Conservation (phyloP, 2,797 vertebrate genomes). For the Coilia nasus region DNA sequence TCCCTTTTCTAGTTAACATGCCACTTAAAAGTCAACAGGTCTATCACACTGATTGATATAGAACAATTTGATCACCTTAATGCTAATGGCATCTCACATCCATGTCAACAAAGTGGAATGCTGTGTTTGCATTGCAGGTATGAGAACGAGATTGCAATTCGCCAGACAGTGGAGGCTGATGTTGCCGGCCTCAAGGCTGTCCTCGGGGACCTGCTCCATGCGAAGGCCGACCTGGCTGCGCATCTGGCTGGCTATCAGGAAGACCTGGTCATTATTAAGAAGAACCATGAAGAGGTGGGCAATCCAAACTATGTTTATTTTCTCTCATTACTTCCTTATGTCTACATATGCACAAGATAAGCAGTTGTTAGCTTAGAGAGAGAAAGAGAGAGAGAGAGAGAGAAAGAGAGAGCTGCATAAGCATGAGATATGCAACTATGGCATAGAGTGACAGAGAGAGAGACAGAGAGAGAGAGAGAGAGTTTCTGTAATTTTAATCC, state of each 20-base stretch:
- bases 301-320: background rate
- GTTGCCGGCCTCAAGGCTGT: slow-evolving; percentile 67
- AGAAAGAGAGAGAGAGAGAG: too few species aligned
- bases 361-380: too few species aligned
- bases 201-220: slow-evolving; percentile 60
- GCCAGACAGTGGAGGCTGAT: slow-evolving; percentile 69
- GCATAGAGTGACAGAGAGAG: too few species aligned
- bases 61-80: too few species aligned
- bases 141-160: slow-evolving; percentile 70
- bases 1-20: too few species aligned
- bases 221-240: slow-evolving; percentile 66
- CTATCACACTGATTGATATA: too few species aligned
- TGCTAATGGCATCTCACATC: too few species aligned
- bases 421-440: too few species aligned
- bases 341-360: background rate
- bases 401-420: too few species aligned
- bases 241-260: slow-evolving; percentile 67
- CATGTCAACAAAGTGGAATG: background rate
- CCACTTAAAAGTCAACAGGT: background rate
- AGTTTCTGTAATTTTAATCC: too few species aligned
- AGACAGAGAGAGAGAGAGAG: too few species aligned
- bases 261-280: slow-evolving; percentile 66
- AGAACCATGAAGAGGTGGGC: slow-evolving; percentile 70
- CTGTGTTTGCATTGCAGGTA: slow-evolving; percentile 54
- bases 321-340: background rate